These are phyloP conservation scores for Labeo rohita DNA, from an alignment of 2,113 vertebrate species.

Conservation along the genomic window DNA sequence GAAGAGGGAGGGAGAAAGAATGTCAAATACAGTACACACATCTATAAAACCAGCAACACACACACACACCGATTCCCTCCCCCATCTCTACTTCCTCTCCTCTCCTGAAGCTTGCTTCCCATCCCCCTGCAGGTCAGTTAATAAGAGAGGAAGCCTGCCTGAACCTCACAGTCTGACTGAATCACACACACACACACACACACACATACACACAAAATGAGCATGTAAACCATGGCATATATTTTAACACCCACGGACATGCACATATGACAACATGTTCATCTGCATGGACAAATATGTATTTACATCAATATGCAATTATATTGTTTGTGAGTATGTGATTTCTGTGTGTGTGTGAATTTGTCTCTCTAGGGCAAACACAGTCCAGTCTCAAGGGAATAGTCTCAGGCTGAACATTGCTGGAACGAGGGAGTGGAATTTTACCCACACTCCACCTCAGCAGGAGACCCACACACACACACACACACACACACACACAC, in stretches of 20 bases:
- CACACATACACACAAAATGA: conserved; percentile 34
- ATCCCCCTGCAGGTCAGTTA: conserved; percentile 58
- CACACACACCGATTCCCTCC: conserved; percentile 46
- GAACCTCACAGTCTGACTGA: conserved; percentile 50
- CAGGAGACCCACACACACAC: conserved; percentile 48
- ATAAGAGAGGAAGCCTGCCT: conserved; percentile 52
- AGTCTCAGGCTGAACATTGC: conserved; percentile 46
- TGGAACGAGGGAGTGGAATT: conserved; percentile 56
- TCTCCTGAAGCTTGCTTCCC: conserved; percentile 38
- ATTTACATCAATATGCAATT: not conserved
- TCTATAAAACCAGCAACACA: conserved; percentile 45
- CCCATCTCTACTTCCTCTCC: conserved; percentile 24
- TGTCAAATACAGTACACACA: conserved; percentile 46
- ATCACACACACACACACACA: conserved; percentile 53
- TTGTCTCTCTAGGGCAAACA: conserved; percentile 43
- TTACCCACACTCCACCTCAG: conserved; percentile 58
- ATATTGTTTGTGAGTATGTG: conserved; percentile 11
- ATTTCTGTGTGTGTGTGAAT: conserved; percentile 43
- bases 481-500: conserved; percentile 46
- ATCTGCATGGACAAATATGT: not conserved
- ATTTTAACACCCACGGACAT: not conserved
- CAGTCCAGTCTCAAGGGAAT: conserved; percentile 50
- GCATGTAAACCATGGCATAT: not conserved
- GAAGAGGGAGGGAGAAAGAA: conserved; percentile 27
- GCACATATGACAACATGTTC: not conserved